These are phyloP conservation scores for Mesocentrotus franciscanus DNA, from an alignment of 53 echinoderm and acorn worm species.

Conservation along the genomic window DNA sequence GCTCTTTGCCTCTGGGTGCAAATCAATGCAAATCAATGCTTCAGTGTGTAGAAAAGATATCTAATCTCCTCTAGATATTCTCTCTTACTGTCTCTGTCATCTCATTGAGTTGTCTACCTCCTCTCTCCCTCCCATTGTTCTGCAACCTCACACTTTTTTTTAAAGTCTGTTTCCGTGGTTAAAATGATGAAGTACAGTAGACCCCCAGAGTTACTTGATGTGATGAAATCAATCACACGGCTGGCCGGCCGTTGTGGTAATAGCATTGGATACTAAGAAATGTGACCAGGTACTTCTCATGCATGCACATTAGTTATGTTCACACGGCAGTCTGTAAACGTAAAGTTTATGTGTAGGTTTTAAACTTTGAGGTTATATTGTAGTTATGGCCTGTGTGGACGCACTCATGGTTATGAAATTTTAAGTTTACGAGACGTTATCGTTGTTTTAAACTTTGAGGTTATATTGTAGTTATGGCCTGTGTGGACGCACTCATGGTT, in stretches of 20 bases:
- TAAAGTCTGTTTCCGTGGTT: neutral
- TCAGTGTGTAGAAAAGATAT: neutral
- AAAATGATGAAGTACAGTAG: neutral
- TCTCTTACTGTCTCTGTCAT: neutral
- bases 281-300: neutral
- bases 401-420: no score
- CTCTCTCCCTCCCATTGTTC: neutral
- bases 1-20: neutral
- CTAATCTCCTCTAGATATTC: neutral
- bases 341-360: no score
- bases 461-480: no score
- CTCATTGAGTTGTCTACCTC: neutral
- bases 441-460: no score
- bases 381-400: no score
- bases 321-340: no score
- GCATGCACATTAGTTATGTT: neutral
- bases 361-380: no score
- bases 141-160: neutral
- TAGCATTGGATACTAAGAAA: neutral
- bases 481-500: no score
- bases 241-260: neutral
- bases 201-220: conserved; percentile 6
- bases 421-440: no score
- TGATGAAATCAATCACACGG: neutral
- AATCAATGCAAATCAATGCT: conserved; percentile 5